phyloP scores from a whole-genome alignment of 2,113 vertebrate species.

The Saccopteryx bilineata region DNA sequence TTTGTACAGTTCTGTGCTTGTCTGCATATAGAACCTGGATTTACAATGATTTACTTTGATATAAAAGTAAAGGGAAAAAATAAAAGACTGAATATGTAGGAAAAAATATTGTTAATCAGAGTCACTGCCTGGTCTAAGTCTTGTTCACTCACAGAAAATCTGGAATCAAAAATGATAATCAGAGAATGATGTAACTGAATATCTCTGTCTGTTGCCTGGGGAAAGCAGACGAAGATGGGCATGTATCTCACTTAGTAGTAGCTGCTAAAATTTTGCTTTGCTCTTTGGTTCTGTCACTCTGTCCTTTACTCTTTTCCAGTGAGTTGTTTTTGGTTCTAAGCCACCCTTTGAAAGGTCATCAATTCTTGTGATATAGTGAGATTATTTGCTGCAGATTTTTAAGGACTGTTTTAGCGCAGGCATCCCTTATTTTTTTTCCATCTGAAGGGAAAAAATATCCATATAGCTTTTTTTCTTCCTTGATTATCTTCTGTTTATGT shows the following conservation, averaged over 20 bases:
- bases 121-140: not conserved
- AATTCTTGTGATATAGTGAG: not conserved
- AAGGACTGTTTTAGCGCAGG: not conserved
- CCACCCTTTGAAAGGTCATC: conserved; percentile 11
- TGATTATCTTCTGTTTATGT: conserved; percentile 40
- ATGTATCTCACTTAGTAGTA: not conserved
- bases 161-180: not conserved
- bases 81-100: not conserved
- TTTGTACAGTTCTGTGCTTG: conserved; percentile 85
- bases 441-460: not conserved
- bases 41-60: conserved; percentile 86
- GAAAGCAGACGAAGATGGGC: not conserved
- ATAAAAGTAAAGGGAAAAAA: conserved; percentile 76
- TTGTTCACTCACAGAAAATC: not conserved
- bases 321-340: not conserved
- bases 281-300: not conserved
- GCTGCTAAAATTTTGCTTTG: not conserved
- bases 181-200: not conserved
- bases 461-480: not conserved
- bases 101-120: not conserved
- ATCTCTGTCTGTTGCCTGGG: not conserved
- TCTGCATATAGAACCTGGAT: conserved; percentile 86
- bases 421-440: not conserved
- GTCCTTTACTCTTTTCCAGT: not conserved
- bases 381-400: not conserved